phyloP scores from a whole-genome alignment of 2,113 vertebrate genomes.

The Holacanthus passer region DNA sequence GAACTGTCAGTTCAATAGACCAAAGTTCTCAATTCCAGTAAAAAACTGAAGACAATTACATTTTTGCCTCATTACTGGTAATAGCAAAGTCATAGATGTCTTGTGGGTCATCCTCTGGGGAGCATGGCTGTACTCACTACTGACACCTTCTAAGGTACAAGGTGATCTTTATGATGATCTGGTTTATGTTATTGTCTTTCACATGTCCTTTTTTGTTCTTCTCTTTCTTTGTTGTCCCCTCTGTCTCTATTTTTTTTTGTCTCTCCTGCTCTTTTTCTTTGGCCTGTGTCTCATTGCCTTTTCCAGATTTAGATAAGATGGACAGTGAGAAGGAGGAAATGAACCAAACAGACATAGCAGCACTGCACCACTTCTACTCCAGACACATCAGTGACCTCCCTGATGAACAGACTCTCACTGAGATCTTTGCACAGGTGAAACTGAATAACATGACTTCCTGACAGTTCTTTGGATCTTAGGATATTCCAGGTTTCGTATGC shows the following conservation, averaged over 20 bases:
- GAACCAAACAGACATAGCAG: conserved; percentile 93
- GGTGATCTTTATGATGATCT: not conserved
- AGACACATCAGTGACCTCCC: conserved; percentile 92
- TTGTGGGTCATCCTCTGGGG: too few relatives aligned
- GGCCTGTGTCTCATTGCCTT: not conserved
- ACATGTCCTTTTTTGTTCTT: not conserved
- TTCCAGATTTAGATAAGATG: conserved; percentile 93
- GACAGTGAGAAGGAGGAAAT: conserved; percentile 96
- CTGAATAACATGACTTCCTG: accelerated
- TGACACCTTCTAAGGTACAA: not conserved
- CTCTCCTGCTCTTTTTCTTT: not conserved
- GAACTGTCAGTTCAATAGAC: too few relatives aligned
- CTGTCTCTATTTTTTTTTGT: not conserved
- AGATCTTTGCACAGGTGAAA: conserved; percentile 94
- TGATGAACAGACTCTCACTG: conserved; percentile 86
- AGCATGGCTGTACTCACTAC: too few relatives aligned
- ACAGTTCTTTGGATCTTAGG: not conserved
- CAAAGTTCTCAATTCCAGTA: too few relatives aligned
- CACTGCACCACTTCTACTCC: conserved; percentile 95
- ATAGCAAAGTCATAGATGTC: too few relatives aligned
- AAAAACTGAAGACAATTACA: too few relatives aligned
- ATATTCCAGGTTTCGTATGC: not conserved
- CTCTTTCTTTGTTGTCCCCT: not conserved
- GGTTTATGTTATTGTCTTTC: not conserved
- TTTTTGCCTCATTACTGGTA: too few relatives aligned